Base-by-base conservation (phyloP, 2,888 invertebrate species). In the Gerris lacustris region DNA sequence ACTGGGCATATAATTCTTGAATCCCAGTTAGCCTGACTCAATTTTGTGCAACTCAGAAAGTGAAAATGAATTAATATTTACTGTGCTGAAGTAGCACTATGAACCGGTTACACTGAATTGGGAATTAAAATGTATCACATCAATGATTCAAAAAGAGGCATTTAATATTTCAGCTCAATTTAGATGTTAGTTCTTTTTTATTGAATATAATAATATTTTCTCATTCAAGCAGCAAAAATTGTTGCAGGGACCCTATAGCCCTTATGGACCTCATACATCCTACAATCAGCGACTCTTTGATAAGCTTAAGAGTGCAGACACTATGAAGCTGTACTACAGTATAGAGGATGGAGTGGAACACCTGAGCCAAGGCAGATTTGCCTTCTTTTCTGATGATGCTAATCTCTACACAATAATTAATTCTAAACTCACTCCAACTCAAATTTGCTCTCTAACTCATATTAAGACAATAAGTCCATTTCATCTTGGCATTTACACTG, bases 381-480 rank as follows among this genome's bases (percentile, higher is more conserved):
- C 64, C 9, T 64, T 64, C 64, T n/a, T 31, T 17, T n/a, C 18
- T 31, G 64, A 64, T 64, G 17, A 31, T 17, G 7, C 18, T 18
- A 31, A 31, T 31, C 11, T 64, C 31, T 31, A 18, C 17, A 9
- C 7, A 18, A 17, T 64, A 11, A 9, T 64, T n/a, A 64, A 64
- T 9, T 9, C 9, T 7, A 18, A 18, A 18, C 17, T 64, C 7
- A 64, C 64, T n/a, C n/a, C n/a, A 64, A n/a, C 64, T n/a, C 64
- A 64, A 17, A 64, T 64, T 7, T 64, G 64, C 18, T 9, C 64
- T n/a, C 18, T 64, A 18, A 64, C 64, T 7, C 31, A 64, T 64
- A 64, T 64, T 9, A n/a, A 9, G 9, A 64, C 64, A n/a, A 31
- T 64, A n/a, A 64, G 17, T 64, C 64, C 64, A n/a, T 64, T 64